Conservation (phyloP, 2,888 invertebrate genomes). For the Pammene fasciana region DNA sequence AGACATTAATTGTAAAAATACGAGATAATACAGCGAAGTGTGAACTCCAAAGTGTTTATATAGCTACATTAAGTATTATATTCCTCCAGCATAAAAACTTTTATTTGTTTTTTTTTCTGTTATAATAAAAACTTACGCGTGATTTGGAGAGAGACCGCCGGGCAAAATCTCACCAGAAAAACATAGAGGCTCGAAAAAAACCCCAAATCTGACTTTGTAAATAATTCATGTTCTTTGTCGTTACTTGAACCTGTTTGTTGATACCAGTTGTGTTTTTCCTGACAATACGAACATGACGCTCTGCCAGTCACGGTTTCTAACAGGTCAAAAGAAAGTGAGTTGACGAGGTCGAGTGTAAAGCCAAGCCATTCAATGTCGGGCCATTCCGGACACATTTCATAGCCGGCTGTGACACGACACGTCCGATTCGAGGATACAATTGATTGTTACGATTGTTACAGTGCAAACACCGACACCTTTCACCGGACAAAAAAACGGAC, state of each 20-base stretch:
- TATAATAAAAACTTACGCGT: no score
- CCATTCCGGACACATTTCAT: constrained; percentile 52
- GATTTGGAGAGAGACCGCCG: no score
- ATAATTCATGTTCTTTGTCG: no score
- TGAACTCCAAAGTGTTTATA: no score
- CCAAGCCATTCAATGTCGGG: constrained; percentile 56
- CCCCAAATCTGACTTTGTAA: no score
- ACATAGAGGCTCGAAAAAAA: no score
- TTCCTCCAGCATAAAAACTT: no score
- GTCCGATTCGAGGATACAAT: constrained; percentile 48
- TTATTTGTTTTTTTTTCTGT: no score
- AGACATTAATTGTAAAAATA: no score
- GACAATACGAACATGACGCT: constrained; percentile 53
- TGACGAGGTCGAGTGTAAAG: constrained; percentile 56
- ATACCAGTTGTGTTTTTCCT: constrained; percentile 46
- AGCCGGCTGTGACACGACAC: constrained; percentile 47
- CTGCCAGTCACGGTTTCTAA: constrained; percentile 64
- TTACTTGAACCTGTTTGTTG: background rate
- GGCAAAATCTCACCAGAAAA: no score
- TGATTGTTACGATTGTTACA: constrained; percentile 51
- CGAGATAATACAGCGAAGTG: no score
- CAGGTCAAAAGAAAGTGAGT: constrained; percentile 71
- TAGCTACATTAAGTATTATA: no score
- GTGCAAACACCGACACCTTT: constrained; percentile 56
- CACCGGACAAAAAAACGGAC: constrained; percentile 55